Percentiles rank a stretch among this genome's conserved stretches.
Evolutionary conservation across 2,113 vertebrate species (phyloP).

Genomic region (Aix galericulata): DNA sequence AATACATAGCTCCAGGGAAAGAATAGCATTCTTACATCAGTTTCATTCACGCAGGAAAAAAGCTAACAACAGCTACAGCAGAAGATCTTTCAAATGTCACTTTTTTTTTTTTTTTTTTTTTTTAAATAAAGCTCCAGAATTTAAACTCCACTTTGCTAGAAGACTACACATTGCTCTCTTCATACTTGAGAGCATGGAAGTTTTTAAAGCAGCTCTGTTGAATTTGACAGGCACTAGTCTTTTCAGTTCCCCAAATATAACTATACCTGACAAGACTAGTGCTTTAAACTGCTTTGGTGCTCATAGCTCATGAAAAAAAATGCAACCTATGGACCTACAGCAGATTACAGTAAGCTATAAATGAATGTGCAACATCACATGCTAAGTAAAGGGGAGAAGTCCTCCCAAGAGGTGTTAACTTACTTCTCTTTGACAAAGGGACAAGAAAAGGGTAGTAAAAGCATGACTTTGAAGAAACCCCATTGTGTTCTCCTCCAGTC

Average conservation of each 20-base stretch:
- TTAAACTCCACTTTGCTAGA: background rate
- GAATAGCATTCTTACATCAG: background rate
- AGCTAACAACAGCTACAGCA: background rate
- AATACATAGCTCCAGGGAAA: background rate
- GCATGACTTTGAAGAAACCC: accelerated
- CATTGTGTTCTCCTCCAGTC: background rate
- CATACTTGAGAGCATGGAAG: background rate
- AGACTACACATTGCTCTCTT: background rate
- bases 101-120: too few relatives aligned
- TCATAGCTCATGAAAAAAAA: background rate
- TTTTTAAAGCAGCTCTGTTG: background rate
- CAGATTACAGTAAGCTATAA: background rate
- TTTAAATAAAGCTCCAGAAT: background rate
- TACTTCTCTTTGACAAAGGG: background rate
- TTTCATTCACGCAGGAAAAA: background rate
- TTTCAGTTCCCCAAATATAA: background rate
- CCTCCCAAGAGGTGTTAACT: background rate
- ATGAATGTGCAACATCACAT: accelerated
- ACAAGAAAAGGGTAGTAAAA: background rate
- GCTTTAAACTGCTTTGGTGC: background rate
- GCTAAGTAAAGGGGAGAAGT: background rate
- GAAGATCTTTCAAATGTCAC: background rate
- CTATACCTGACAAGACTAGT: background rate
- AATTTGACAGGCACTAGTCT: background rate
- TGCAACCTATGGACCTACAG: background rate